Evolutionary conservation across 1,140 invertebrate genomes (phyloP).

Genomic region (Hyposmocoma kahamanoa): DNA sequence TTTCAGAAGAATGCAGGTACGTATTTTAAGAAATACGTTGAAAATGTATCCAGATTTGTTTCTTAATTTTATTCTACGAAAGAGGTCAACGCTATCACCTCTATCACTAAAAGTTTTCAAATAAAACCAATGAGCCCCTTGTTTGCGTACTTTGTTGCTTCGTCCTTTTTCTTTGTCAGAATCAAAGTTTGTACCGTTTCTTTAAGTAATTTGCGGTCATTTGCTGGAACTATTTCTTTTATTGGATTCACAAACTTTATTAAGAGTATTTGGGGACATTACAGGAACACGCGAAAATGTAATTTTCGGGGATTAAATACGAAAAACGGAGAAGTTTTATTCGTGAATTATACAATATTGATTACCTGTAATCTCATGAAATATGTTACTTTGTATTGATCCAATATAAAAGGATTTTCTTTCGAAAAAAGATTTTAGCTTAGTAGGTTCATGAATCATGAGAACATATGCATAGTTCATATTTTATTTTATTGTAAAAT

Average conservation of each 20-base stretch:
- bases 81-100: too few species aligned
- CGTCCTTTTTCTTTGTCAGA: background rate
- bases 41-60: too few species aligned
- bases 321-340: too few species aligned
- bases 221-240: background rate
- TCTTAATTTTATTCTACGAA: too few species aligned
- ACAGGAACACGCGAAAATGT: too few species aligned
- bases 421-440: background rate
- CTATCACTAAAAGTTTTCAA: slow-evolving; percentile 1
- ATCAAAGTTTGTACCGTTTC: background rate
- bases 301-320: too few species aligned
- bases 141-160: slow-evolving; percentile 1
- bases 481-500: background rate
- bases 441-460: background rate
- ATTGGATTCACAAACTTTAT: background rate
- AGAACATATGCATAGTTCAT: background rate
- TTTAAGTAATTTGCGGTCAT: slow-evolving; percentile 2
- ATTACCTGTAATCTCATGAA: too few species aligned
- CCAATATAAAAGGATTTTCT: background rate
- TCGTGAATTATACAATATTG: too few species aligned
- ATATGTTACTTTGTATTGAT: too few species aligned
- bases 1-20: too few species aligned
- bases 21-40: too few species aligned
- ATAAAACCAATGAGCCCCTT: slow-evolving; percentile 3
- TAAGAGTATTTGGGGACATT: too few species aligned